phyloP scores from a whole-genome alignment of 2,888 invertebrate species.

The Catocala sponsa region DNA sequence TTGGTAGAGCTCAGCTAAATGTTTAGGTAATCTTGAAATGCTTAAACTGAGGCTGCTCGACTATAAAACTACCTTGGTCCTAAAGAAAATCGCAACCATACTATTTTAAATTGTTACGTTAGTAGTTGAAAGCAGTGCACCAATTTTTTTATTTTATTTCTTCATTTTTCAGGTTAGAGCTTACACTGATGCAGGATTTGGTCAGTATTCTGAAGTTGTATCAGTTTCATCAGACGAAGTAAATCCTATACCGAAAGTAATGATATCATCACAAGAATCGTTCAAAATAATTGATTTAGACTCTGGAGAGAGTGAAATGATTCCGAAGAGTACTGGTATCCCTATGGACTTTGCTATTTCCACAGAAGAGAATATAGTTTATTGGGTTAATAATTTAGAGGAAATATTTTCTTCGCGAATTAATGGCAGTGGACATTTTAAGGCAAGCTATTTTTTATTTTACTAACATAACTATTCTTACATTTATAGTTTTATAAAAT shows the following conservation, averaged over 20 bases:
- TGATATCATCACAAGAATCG: slow-evolving; percentile 92
- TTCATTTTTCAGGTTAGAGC: slow-evolving; percentile 90
- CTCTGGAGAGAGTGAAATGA: slow-evolving; percentile 88
- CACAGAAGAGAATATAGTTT: slow-evolving; percentile 91
- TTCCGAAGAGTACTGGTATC: slow-evolving; percentile 90
- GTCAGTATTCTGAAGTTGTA: slow-evolving; percentile 90
- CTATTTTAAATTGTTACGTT: too few species aligned
- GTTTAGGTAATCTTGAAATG: too few species aligned
- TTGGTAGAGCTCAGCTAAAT: too few species aligned
- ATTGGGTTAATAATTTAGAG: slow-evolving; percentile 94
- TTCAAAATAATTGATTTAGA: slow-evolving; percentile 94
- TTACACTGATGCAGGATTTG: slow-evolving; percentile 93
- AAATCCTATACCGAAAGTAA: slow-evolving; percentile 93
- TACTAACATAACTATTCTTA: neutral
- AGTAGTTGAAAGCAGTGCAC: too few species aligned
- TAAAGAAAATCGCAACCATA: too few species aligned
- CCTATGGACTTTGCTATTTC: slow-evolving; percentile 91
- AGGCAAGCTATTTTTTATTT: slow-evolving; percentile 59
- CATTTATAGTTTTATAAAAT: too few species aligned
- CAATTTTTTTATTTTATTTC: neutral
- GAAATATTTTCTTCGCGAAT: slow-evolving; percentile 90
- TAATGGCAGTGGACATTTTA: slow-evolving; percentile 84
- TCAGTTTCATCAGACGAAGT: slow-evolving; percentile 90
- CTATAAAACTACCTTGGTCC: too few species aligned
- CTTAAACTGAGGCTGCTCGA: too few species aligned